Evolutionary conservation across 2,797 vertebrate genomes (phyloP).

Genomic region (Pogoniulus pusillus): DNA sequence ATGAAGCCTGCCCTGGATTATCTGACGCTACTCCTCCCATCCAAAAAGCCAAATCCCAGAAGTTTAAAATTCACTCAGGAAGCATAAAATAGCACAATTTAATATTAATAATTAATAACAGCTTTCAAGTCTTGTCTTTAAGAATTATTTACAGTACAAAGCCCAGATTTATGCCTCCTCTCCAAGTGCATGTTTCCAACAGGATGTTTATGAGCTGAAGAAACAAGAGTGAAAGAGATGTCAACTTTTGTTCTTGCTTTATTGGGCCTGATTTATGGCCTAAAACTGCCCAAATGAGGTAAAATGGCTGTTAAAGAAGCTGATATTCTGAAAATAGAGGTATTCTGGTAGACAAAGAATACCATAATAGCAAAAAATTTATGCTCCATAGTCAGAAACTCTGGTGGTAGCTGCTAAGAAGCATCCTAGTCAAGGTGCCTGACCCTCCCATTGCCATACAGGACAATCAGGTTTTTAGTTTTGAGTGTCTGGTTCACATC

Average conservation of each 20-base stretch:
- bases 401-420: not conserved
- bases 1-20: rapidly evolving
- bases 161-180: not conserved
- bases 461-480: rapidly evolving
- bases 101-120: not conserved
- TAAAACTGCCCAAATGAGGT: not conserved
- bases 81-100: not conserved
- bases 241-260: not conserved
- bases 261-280: not conserved
- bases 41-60: not conserved
- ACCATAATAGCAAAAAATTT: not conserved
- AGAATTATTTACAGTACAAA: not conserved
- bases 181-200: not conserved
- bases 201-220: not conserved
- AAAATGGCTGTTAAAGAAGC: not conserved
- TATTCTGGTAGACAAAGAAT: not conserved
- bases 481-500: not conserved
- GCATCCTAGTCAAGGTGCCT: rapidly evolving
- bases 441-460: not conserved
- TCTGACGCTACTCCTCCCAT: not conserved
- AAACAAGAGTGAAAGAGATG: not conserved
- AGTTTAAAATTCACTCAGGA: not conserved
- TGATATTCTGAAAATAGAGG: not conserved
- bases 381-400: not conserved
- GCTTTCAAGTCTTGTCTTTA: not conserved